Percentiles rank a stretch among this genome's conserved stretches.
phyloP scores from a whole-genome alignment of 1,140 invertebrate genomes.

The Zaprionus nigranus region DNA sequence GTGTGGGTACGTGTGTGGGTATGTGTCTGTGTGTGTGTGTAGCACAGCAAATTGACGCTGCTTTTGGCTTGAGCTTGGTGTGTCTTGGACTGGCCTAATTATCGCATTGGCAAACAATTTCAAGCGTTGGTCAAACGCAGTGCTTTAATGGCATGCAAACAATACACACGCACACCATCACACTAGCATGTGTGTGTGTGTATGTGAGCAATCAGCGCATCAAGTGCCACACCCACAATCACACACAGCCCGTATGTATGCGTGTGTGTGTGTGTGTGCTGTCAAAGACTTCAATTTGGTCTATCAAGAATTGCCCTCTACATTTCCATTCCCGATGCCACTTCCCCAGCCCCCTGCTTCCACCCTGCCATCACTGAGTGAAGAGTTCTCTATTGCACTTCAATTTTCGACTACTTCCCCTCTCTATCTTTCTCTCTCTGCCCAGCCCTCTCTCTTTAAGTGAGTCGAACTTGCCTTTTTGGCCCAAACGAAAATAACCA shows the following conservation, averaged over 20 bases:
- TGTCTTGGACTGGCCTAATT: constrained; percentile 64
- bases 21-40: constrained; percentile 30
- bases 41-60: constrained; percentile 63
- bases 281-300: constrained; percentile 44
- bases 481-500: constrained; percentile 18
- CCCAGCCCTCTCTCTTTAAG: background rate
- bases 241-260: constrained; percentile 1
- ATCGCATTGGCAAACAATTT: constrained; percentile 70
- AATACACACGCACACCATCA: constrained; percentile 33
- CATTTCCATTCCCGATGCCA: constrained; percentile 19
- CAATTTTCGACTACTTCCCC: constrained; percentile 35
- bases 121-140: constrained; percentile 36
- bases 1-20: background rate
- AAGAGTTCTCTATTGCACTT: constrained; percentile 61
- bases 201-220: constrained; percentile 19
- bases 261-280: constrained; percentile 1
- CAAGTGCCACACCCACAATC: background rate
- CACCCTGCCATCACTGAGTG: constrained; percentile 11
- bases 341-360: background rate
- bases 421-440: background rate
- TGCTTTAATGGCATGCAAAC: constrained; percentile 71
- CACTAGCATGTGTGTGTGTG: background rate
- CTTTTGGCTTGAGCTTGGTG: constrained; percentile 44
- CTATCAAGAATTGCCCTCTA: constrained; percentile 11
- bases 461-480: constrained; percentile 9